Base-by-base conservation (phyloP, 2,113 vertebrate genomes). In the Hippocampus comes region DNA sequence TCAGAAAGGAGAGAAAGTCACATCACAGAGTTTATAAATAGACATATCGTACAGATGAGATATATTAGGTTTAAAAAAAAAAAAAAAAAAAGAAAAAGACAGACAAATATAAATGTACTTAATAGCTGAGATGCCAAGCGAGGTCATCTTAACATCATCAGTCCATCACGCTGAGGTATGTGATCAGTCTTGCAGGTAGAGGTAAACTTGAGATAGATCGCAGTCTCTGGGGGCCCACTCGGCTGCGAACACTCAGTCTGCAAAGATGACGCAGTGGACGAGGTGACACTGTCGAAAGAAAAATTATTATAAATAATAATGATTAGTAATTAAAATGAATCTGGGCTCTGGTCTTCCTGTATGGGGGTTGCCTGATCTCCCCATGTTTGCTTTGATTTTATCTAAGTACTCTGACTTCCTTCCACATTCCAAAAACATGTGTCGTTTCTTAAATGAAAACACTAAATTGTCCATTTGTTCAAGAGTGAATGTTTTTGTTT, bases 221-320 rank as follows among this genome's bases (percentile, higher is more conserved):
- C 71, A 96, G 85, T 57, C 95, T 94, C 14, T 87, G 84, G 41
- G 85, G 92, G 64, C 95, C 95, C 41, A 97, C 82, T 71, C 94
- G 86, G 70, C 87, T 92, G 67, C 95, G 91, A 42, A 99, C 92
- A 77, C 78, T 93, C 68, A 96, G 73, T 68, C 96, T 93, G 80
- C 96, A 97, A 18, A 99, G 94, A 78, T 99, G 97, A 76, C 88
- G 88, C 75, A 99, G 94, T 38, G 93, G 89, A 70, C 97, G 93
- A 4, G 97, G 96, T 8, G 91, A 95, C 78, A 91, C 97, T 99
- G 88, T 53, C 34, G 69, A 76, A 85, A 80, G 74, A 86, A 51
- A 69, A 21, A 77, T 53, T 84, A 48, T 17, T 2, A 9, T 34
- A 18, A 61, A 25, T 59, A 48, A 48, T 48, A 17, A 48, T 17